These are phyloP conservation scores for Meiosimyza platycephala DNA, from an alignment of 2,888 invertebrate genomes.

Conservation along the genomic window DNA sequence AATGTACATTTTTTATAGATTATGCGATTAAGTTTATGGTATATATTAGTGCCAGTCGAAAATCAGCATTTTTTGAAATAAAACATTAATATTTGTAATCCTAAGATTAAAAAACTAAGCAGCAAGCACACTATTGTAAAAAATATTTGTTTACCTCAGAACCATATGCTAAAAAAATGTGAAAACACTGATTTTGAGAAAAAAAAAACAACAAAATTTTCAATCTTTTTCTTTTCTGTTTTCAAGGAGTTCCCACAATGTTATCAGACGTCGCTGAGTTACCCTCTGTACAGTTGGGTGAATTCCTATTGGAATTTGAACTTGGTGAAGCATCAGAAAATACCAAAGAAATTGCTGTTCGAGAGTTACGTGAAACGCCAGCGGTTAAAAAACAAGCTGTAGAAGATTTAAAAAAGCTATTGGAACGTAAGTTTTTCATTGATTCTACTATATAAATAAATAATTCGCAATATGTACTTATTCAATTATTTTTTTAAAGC, in stretches of 20 bases:
- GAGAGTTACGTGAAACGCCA: conserved; percentile 79
- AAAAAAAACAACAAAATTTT: not conserved
- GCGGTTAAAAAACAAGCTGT: conserved; percentile 74
- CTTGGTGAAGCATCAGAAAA: conserved; percentile 74
- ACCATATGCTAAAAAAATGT: not conserved
- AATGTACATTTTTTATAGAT: not conserved
- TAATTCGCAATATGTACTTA: conserved; percentile 1
- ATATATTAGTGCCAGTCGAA: no score
- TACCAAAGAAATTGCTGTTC: conserved; percentile 75
- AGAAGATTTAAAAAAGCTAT: conserved; percentile 69
- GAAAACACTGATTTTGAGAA: no score
- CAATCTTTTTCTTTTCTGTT: conserved; percentile 12
- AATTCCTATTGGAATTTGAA: conserved; percentile 71
- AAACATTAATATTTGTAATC: no score
- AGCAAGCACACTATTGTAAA: no score
- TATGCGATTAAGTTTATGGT: no score
- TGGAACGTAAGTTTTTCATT: conserved; percentile 71
- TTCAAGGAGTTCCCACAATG: conserved; percentile 76
- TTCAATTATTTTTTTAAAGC: no score
- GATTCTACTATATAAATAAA: conserved; percentile 23
- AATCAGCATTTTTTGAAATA: no score
- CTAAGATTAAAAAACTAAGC: no score
- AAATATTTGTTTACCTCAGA: not conserved
- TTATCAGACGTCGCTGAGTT: conserved; percentile 77
- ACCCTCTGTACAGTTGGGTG: conserved; percentile 77